Conservation (phyloP, 2,113 vertebrate genomes). For the Jaculus jaculus region DNA sequence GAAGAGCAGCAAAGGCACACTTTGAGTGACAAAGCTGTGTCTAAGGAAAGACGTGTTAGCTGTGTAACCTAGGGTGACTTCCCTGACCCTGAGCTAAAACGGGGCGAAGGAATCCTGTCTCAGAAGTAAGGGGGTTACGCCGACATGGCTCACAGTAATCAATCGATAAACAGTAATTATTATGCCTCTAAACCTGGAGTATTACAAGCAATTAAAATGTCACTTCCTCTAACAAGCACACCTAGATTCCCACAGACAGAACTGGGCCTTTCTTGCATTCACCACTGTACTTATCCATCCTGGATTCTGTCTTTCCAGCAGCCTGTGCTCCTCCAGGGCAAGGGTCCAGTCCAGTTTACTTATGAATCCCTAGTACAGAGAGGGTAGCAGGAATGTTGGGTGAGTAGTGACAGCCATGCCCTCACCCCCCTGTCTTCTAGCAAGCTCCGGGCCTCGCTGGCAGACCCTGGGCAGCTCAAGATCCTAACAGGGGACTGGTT, state of each 20-base stretch:
- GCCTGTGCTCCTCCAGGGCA: neutral
- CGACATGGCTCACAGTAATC: neutral
- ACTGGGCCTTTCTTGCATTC: neutral
- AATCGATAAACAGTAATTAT: neutral
- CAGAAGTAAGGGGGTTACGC: neutral
- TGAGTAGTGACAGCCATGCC: neutral
- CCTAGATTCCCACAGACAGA: neutral
- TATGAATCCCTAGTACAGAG: neutral
- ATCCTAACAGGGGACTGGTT: slow-evolving; percentile 93
- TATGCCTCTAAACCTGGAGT: neutral
- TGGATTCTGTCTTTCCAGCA: neutral
- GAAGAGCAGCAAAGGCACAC: neutral
- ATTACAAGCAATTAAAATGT: neutral
- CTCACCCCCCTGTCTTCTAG: slow-evolving; percentile 75
- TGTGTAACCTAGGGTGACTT: neutral
- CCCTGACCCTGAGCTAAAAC: slow-evolving; percentile 13
- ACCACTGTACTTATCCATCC: neutral
- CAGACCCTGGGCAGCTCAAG: slow-evolving; percentile 86
- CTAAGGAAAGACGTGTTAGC: neutral
- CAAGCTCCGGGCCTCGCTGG: slow-evolving; percentile 86
- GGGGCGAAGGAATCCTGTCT: neutral
- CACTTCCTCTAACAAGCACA: neutral
- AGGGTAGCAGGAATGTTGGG: neutral
- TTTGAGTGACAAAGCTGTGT: neutral
- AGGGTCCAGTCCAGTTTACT: neutral